phyloP scores from a whole-genome alignment of 2,113 vertebrate species.

The Upupa epops region DNA sequence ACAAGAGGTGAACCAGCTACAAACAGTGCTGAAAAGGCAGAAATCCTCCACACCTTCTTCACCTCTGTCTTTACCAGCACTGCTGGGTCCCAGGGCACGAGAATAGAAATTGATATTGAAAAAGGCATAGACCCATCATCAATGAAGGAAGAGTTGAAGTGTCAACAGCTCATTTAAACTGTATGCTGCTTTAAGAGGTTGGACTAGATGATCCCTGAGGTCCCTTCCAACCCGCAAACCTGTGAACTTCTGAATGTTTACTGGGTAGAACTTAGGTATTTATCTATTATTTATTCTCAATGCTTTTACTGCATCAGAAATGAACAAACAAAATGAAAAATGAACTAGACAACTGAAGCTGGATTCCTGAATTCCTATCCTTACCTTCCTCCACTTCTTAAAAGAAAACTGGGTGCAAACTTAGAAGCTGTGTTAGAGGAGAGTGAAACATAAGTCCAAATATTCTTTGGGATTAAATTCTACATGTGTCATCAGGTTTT shows the following conservation, averaged over 20 bases:
- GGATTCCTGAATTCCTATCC: not conserved
- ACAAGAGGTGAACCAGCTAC: no score
- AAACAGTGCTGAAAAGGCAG: no score
- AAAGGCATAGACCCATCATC: no score
- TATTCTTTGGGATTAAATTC: not conserved
- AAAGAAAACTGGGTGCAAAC: not conserved
- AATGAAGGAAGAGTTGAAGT: no score
- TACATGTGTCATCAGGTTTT: accelerated
- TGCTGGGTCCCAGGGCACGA: no score
- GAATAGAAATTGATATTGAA: no score
- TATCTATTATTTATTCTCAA: not conserved
- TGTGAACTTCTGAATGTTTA: not conserved
- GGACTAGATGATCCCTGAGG: no score
- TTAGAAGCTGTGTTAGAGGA: not conserved
- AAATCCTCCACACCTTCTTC: no score
- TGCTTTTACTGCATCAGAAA: not conserved
- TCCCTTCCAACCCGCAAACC: no score
- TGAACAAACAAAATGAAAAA: not conserved
- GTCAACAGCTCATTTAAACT: no score
- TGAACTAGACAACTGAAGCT: not conserved
- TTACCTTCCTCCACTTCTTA: not conserved
- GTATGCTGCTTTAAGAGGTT: no score
- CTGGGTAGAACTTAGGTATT: not conserved
- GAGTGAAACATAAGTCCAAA: not conserved
- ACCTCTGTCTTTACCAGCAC: no score